A percentile compares a stretch with the other conserved stretches of the same genome.
Conservation (phyloP, 2,888 invertebrate genomes). For the Deilephila elpenor region DNA sequence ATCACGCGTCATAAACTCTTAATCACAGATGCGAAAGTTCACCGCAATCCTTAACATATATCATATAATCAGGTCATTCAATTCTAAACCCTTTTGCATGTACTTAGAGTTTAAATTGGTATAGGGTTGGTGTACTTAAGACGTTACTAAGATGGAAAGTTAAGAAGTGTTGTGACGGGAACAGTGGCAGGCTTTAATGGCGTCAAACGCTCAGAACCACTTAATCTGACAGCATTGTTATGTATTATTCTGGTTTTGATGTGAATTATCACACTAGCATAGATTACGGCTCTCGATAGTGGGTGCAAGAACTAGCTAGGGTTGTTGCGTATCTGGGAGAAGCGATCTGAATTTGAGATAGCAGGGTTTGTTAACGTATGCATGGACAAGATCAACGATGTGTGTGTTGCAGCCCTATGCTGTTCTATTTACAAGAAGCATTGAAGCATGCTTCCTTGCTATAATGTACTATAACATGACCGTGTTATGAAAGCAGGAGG, state of each 20-base stretch:
- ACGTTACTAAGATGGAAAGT: slow-evolving; percentile 37
- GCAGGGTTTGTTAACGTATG: background rate
- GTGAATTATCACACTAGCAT: slow-evolving; percentile 29
- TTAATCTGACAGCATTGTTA: slow-evolving; percentile 61
- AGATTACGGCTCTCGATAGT: background rate
- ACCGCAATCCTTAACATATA: slow-evolving; percentile 50
- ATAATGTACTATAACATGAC: too few species aligned
- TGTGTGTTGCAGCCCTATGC: background rate
- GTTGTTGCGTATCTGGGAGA: background rate
- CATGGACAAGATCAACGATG: background rate
- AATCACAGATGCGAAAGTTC: slow-evolving; percentile 59
- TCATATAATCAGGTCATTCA: slow-evolving; percentile 46
- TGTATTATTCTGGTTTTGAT: slow-evolving; percentile 46
- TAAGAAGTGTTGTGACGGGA: slow-evolving; percentile 23
- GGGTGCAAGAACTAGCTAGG: background rate
- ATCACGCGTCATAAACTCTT: slow-evolving; percentile 38
- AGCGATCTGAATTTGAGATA: background rate
- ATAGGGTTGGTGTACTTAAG: background rate
- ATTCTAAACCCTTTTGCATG: slow-evolving; percentile 49
- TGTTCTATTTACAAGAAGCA: too few species aligned
- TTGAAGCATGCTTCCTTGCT: too few species aligned
- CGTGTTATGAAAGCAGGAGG: too few species aligned
- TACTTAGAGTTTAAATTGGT: slow-evolving; percentile 51
- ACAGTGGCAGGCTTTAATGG: slow-evolving; percentile 36
- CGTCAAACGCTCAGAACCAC: slow-evolving; percentile 63